A percentile compares a stretch with the other conserved stretches of the same genome.
Evolutionary conservation across 2,888 invertebrate genomes (phyloP).

Genomic region (Eupithecia inturbata): DNA sequence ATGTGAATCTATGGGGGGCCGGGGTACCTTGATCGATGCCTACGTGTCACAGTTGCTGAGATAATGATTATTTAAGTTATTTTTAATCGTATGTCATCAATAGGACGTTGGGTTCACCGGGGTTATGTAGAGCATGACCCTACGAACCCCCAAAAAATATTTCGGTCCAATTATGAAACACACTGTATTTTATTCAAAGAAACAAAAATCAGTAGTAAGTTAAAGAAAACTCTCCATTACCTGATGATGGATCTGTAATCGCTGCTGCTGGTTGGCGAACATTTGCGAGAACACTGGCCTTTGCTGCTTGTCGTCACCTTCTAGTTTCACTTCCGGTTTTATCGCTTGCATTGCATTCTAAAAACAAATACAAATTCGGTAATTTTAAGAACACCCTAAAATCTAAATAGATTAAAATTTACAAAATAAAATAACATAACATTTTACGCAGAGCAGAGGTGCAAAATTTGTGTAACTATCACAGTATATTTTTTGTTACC

Average conservation of each 20-base stretch:
- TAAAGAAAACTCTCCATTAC: background rate
- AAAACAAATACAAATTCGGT: slow-evolving; percentile 7
- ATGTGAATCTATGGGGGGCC: too few species aligned
- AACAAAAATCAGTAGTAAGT: background rate
- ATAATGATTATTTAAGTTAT: too few species aligned
- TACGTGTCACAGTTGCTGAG: too few species aligned
- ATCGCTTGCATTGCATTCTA: slow-evolving; percentile 73
- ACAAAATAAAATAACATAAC: background rate
- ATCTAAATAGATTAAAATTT: background rate
- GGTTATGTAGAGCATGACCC: too few species aligned
- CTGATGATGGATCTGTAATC: slow-evolving; percentile 34
- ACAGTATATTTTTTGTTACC: background rate
- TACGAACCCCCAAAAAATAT: background rate
- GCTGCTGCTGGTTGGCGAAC: slow-evolving; percentile 59
- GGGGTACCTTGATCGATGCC: too few species aligned
- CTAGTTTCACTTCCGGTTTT: slow-evolving; percentile 74
- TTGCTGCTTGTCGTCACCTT: slow-evolving; percentile 66
- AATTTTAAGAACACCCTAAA: background rate
- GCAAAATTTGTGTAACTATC: background rate
- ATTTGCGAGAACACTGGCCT: slow-evolving; percentile 53
- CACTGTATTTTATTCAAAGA: background rate
- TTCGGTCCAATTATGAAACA: too few species aligned
- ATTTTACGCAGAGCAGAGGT: background rate
- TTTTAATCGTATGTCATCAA: too few species aligned
- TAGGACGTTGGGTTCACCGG: too few species aligned